Percentiles rank a stretch among this genome's conserved stretches.
These are phyloP conservation scores for Microchirus variegatus DNA, from an alignment of 2,797 vertebrate species.

Conservation along the genomic window DNA sequence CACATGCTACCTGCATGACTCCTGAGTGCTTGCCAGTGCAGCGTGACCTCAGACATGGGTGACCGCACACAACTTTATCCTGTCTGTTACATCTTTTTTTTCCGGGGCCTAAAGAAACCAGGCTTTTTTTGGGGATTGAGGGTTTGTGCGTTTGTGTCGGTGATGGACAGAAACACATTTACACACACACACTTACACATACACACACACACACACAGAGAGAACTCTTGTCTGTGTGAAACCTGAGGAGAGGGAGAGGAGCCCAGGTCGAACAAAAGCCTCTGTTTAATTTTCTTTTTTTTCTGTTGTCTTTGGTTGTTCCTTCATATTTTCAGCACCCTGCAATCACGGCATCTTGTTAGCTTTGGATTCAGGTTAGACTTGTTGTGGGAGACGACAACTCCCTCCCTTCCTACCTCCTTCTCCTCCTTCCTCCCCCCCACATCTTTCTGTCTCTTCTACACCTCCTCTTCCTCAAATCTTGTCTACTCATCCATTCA, in stretches of 20 bases:
- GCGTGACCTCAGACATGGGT: slow-evolving; percentile 7
- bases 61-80: slow-evolving; percentile 11
- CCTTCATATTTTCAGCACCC: slow-evolving; percentile 83
- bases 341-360: slow-evolving; percentile 82
- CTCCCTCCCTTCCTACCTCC: slow-evolving; percentile 34
- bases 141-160: slow-evolving; percentile 12
- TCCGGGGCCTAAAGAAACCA: slow-evolving; percentile 12
- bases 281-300: slow-evolving; percentile 72
- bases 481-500: slow-evolving; percentile 55
- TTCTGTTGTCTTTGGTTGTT: slow-evolving; percentile 72
- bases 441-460: slow-evolving; percentile 20
- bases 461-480: slow-evolving; percentile 37
- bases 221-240: slow-evolving; percentile 47
- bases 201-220: slow-evolving; percentile 2
- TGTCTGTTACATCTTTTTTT: slow-evolving; percentile 7
- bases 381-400: slow-evolving; percentile 75
- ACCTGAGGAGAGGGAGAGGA: slow-evolving; percentile 55
- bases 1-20: slow-evolving; percentile 8
- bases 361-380: slow-evolving; percentile 82
- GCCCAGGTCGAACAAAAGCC: slow-evolving; percentile 64
- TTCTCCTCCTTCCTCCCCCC: not conserved
- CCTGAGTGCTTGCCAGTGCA: slow-evolving; percentile 19
- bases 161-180: not conserved
- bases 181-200: not conserved
- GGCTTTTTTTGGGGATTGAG: not conserved